Conservation (phyloP, 2,888 invertebrate genomes). For the Ramazzottius varieornatus region DNA sequence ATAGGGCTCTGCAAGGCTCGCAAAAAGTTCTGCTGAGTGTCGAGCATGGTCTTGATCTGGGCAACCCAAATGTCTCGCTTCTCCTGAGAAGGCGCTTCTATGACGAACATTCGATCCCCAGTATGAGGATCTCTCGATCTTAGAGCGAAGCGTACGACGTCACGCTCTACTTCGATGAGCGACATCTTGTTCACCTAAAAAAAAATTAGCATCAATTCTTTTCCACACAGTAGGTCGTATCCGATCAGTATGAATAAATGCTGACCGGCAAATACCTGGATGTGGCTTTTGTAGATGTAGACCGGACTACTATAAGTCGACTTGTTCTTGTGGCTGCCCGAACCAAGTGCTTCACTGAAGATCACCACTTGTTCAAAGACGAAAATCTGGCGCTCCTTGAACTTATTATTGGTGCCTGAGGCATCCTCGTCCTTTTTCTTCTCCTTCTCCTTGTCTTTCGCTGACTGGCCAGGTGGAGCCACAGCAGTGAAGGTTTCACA, state of each 20-base stretch:
- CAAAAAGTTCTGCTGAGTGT: constrained; percentile 74
- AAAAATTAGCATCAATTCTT: constrained; percentile 6
- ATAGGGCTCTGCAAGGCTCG: constrained; percentile 23
- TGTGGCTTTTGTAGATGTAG: constrained; percentile 78
- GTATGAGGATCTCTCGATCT: constrained; percentile 34
- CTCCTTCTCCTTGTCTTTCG: constrained; percentile 1
- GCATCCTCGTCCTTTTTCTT: background rate
- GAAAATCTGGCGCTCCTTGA: constrained; percentile 68
- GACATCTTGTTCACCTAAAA: constrained; percentile 80
- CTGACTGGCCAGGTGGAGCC: background rate
- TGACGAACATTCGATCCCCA: constrained; percentile 46
- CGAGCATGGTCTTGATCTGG: constrained; percentile 55
- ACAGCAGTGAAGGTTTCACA: constrained; percentile 13
- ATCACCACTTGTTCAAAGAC: constrained; percentile 92
- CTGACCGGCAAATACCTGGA: constrained; percentile 60
- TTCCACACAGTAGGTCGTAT: background rate
- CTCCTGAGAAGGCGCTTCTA: constrained; percentile 46
- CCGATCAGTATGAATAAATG: background rate
- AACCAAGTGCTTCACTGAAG: constrained; percentile 61
- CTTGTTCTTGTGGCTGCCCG: constrained; percentile 48
- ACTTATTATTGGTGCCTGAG: constrained; percentile 18
- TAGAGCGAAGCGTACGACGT: constrained; percentile 40
- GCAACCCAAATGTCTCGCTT: constrained; percentile 54
- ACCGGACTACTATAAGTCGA: constrained; percentile 64
- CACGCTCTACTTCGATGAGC: constrained; percentile 33